A percentile compares a stretch with the other conserved stretches of the same genome.
Evolutionary conservation across 2,888 invertebrate genomes (phyloP).

Genomic region (Lepidonotus clava): DNA sequence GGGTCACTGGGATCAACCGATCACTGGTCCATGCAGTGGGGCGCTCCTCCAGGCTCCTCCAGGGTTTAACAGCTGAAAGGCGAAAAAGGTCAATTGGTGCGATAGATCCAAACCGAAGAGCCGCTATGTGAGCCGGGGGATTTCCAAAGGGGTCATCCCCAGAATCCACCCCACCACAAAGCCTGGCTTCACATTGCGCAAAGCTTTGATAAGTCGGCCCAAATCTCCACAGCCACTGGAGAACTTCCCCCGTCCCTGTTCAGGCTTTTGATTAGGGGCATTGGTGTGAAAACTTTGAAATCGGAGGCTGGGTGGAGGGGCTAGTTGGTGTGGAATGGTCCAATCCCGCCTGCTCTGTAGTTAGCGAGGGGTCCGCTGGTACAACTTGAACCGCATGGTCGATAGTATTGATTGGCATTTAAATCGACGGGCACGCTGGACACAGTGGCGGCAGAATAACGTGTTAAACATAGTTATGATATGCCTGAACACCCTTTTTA

Average conservation of each 20-base stretch:
- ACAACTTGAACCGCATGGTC: neutral
- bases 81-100: slow-evolving; percentile 37
- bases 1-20: slow-evolving; percentile 11
- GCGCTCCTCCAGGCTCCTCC: no score
- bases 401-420: neutral
- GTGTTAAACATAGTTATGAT: no score
- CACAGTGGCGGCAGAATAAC: neutral
- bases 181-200: slow-evolving; percentile 7
- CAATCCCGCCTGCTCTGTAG: no score
- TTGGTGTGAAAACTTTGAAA: slow-evolving; percentile 18
- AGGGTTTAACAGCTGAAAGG: slow-evolving; percentile 8
- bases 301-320: neutral
- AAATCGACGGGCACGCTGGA: neutral
- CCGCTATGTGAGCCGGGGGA: neutral
- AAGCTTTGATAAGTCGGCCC: slow-evolving; percentile 25
- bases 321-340: neutral
- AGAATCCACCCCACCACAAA: no score
- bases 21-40: neutral
- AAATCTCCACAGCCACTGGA: no score
- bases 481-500: no score
- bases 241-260: neutral
- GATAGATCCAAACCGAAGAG: neutral
- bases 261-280: neutral
- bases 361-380: neutral
- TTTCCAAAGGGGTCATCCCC: neutral